phyloP scores from a whole-genome alignment of 23 tunicate species.

The Phallusia fumigata region DNA sequence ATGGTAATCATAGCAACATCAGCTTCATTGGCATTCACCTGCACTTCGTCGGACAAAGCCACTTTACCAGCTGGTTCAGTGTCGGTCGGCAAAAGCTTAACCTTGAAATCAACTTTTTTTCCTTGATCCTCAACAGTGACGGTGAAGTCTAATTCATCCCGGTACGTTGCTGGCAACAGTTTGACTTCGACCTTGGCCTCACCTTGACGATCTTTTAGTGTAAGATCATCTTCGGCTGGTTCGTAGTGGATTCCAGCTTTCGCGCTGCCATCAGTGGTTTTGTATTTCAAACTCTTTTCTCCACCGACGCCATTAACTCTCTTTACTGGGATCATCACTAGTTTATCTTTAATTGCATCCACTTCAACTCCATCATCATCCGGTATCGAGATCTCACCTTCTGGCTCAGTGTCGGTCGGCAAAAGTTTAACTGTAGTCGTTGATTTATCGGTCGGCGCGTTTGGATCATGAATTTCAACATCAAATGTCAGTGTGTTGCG shows the following conservation, averaged over 20 bases:
- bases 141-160: background rate
- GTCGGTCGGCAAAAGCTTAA: constrained; percentile 37
- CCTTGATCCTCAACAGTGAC: constrained; percentile 13
- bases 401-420: constrained; percentile 23
- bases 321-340: constrained; percentile 12
- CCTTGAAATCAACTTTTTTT: background rate
- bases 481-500: constrained; percentile 17
- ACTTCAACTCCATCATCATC: constrained; percentile 6
- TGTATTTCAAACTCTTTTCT: constrained; percentile 12
- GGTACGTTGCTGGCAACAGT: constrained; percentile 5
- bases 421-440: background rate
- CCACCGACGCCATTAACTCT: constrained; percentile 41
- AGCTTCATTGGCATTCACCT: background rate
- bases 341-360: constrained; percentile 6
- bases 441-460: background rate
- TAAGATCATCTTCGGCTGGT: constrained; percentile 2
- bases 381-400: background rate
- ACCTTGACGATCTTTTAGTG: constrained; percentile 20
- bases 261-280: constrained; percentile 22
- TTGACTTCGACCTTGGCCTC: constrained; percentile 16
- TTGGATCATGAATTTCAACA: constrained; percentile 34
- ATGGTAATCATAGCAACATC: constrained; percentile 6
- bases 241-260: constrained; percentile 27
- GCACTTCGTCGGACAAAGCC: background rate
- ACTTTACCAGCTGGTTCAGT: constrained; percentile 23